Percentiles rank a stretch among this genome's conserved stretches.
These are phyloP conservation scores for Dascyllus trimaculatus DNA, from an alignment of 2,113 vertebrate genomes.

Conservation along the genomic window DNA sequence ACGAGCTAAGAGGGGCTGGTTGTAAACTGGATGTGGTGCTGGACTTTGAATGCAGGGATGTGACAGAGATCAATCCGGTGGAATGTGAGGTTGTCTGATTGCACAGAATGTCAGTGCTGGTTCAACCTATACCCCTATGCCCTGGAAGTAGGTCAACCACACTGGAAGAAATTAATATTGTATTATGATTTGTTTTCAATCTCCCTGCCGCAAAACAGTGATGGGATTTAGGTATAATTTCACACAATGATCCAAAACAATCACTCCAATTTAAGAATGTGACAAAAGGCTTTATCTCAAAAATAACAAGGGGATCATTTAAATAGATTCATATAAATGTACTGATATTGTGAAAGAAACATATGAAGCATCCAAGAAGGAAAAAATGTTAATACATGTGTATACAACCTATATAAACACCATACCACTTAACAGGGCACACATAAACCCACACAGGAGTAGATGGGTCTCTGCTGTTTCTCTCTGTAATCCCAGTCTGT, in stretches of 20 bases:
- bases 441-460: neutral
- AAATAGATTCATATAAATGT: neutral
- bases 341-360: neutral
- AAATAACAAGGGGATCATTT: neutral
- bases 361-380: neutral
- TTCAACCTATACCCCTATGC: neutral
- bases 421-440: neutral
- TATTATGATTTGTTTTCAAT: conserved; percentile 27
- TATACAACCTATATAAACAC: neutral
- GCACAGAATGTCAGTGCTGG: too few species aligned
- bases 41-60: conserved; percentile 52
- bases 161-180: conserved; percentile 12
- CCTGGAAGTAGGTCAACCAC: conserved; percentile 41
- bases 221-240: conserved; percentile 2
- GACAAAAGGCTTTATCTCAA: neutral
- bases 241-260: neutral
- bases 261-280: neutral
- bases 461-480: neutral
- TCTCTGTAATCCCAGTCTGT: conserved; percentile 19
- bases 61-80: conserved; percentile 20
- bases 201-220: neutral
- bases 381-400: neutral
- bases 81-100: conserved; percentile 1
- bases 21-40: conserved; percentile 41
- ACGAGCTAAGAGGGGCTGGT: neutral